Evolutionary conservation across 2,113 vertebrate species (phyloP).

Genomic region (Pogona vitticeps): DNA sequence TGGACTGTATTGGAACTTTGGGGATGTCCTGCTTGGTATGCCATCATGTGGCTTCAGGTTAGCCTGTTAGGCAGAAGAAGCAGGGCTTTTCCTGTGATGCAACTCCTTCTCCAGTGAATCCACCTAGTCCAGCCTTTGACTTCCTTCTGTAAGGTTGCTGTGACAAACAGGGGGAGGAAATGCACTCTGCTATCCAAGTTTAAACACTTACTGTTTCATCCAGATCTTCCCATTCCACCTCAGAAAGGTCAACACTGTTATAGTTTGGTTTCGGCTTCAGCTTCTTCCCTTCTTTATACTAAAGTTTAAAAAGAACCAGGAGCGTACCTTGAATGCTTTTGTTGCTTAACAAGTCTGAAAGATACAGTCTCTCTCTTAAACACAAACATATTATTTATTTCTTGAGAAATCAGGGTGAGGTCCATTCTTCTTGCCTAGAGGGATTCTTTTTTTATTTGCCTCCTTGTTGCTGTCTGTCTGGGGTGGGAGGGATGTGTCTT

Average conservation of each 20-base stretch:
- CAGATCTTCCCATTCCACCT: constrained; percentile 93
- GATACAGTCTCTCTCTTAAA: neutral
- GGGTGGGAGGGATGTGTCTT: no score
- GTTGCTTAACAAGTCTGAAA: neutral
- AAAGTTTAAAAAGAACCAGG: constrained; percentile 4
- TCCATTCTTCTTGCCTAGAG: no score
- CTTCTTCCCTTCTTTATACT: constrained; percentile 94
- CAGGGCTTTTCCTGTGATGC: neutral
- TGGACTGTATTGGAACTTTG: no score
- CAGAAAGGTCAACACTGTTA: constrained; percentile 93
- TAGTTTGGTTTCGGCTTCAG: constrained; percentile 94
- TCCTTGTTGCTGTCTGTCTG: no score
- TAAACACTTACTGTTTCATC: constrained; percentile 83
- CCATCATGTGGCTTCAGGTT: neutral
- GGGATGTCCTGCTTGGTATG: neutral
- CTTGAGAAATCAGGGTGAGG: no score
- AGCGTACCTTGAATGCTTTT: neutral
- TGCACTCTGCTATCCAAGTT: neutral
- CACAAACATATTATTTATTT: fast-evolving
- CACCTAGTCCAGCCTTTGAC: no score
- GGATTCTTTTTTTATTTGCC: no score
- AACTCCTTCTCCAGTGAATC: no score
- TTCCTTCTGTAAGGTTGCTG: no score
- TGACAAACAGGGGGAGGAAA: neutral
- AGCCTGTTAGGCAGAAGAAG: neutral